phyloP scores from a whole-genome alignment of 2,113 vertebrate genomes.

The Grantiella picta region DNA sequence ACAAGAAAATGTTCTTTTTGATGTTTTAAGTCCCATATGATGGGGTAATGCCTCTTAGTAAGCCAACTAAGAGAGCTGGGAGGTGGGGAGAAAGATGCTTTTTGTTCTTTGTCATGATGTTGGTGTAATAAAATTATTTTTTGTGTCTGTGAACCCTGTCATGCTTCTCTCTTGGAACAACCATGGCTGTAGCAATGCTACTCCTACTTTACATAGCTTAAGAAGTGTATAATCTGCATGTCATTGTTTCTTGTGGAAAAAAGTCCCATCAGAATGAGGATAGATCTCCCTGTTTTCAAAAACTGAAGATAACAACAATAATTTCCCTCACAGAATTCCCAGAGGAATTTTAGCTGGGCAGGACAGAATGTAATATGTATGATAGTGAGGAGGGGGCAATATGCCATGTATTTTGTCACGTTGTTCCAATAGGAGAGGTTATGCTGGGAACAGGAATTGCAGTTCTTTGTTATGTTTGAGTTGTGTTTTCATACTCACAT shows the following conservation, averaged over 20 bases:
- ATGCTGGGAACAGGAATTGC: not conserved
- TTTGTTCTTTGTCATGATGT: not conserved
- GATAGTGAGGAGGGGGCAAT: not conserved
- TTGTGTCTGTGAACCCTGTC: not conserved
- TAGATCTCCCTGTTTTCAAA: not conserved
- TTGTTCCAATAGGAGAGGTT: not conserved
- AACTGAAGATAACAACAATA: not conserved
- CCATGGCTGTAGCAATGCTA: not conserved
- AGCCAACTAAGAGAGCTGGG: not conserved
- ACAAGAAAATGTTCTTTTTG: constrained; percentile 23
- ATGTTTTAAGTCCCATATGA: not conserved
- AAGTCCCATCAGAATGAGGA: not conserved
- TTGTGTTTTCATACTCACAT: not conserved
- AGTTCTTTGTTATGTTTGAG: not conserved
- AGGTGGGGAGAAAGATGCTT: not conserved
- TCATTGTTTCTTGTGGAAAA: not conserved
- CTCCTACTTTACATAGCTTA: not conserved
- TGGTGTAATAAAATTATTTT: not conserved
- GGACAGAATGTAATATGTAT: not conserved
- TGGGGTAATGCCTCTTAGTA: not conserved
- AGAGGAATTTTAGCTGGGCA: not conserved
- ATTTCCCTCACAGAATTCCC: not conserved
- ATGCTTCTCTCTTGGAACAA: not conserved
- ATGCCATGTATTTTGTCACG: not conserved
- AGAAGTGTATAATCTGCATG: not conserved